Conservation (phyloP, 2,888 invertebrate species). For the Phorcus lineatus region DNA sequence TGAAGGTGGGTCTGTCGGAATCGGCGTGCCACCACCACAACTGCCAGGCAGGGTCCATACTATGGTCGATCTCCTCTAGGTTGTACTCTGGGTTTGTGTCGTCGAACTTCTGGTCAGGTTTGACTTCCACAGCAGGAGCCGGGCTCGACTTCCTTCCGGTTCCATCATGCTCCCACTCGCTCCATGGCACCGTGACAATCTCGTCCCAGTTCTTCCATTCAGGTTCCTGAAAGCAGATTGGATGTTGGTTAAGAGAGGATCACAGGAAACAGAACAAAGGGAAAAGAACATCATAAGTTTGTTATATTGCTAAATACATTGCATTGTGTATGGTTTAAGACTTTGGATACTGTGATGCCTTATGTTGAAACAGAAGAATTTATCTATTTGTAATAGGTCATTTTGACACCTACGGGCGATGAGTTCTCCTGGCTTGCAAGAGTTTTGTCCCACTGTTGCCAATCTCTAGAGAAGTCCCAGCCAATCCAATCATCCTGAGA, state of each 20-base stretch:
- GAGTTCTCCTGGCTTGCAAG: no score
- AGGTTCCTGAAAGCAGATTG: background rate
- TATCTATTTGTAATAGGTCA: background rate
- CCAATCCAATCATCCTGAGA: background rate
- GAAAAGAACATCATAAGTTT: no score
- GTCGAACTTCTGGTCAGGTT: slow-evolving; percentile 22
- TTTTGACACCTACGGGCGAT: no score
- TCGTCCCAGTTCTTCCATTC: slow-evolving; percentile 23
- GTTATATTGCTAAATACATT: no score
- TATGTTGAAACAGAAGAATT: background rate
- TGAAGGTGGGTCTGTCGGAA: slow-evolving; percentile 34
- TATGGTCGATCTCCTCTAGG: background rate
- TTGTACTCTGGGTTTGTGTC: slow-evolving; percentile 28
- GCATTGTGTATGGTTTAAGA: no score
- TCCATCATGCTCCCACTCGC: slow-evolving; percentile 17
- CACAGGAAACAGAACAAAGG: no score
- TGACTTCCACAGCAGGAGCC: background rate
- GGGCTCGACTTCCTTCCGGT: background rate
- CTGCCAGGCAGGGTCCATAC: slow-evolving; percentile 30
- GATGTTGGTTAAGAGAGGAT: background rate
- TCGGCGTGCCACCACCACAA: slow-evolving; percentile 42
- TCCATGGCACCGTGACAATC: slow-evolving; percentile 14
- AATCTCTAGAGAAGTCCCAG: background rate
- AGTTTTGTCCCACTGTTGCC: background rate
- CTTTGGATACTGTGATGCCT: background rate